Percentiles rank a stretch among this genome's conserved stretches.
These are phyloP conservation scores for Drosophila elegans DNA, from an alignment of 1,140 invertebrate species.

Conservation along the genomic window DNA sequence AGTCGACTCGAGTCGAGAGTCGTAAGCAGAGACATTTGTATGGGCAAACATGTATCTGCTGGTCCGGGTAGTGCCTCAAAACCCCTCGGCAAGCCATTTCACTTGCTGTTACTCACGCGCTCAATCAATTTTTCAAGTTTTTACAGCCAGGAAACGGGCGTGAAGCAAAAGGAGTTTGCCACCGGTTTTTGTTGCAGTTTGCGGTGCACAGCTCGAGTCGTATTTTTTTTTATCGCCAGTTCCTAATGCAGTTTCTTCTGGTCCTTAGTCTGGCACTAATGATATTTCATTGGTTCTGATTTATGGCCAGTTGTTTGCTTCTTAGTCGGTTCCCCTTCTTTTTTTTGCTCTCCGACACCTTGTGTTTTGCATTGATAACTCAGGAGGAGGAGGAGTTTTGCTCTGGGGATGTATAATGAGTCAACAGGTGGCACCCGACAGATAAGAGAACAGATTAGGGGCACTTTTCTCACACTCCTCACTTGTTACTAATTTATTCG, in stretches of 20 bases:
- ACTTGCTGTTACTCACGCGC: constrained; percentile 81
- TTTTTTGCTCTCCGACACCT: background rate
- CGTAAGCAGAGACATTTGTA: constrained; percentile 77
- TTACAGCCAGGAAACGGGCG: constrained; percentile 43
- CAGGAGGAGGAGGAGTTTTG: background rate
- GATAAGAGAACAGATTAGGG: constrained; percentile 15
- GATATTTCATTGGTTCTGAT: constrained; percentile 77
- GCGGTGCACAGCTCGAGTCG: constrained; percentile 12
- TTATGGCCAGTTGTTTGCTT: constrained; percentile 59
- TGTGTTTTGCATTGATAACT: constrained; percentile 33
- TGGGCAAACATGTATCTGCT: constrained; percentile 57
- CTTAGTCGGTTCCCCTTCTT: background rate
- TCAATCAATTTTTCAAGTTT: constrained; percentile 84
- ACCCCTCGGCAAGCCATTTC: constrained; percentile 48
- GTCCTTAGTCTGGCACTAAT: constrained; percentile 59
- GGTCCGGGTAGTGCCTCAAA: background rate
- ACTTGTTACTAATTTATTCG: constrained; percentile 1
- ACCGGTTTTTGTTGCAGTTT: background rate
- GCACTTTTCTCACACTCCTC: background rate
- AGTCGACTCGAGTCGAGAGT: constrained; percentile 29
- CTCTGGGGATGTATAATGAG: constrained; percentile 17
- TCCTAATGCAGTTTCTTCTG: constrained; percentile 26
- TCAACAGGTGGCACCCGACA: constrained; percentile 28
- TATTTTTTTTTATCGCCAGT: background rate
- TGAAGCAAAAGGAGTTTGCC: background rate